Evolutionary conservation across 2,113 vertebrate species (phyloP).

Genomic region (Tetrao urogallus): DNA sequence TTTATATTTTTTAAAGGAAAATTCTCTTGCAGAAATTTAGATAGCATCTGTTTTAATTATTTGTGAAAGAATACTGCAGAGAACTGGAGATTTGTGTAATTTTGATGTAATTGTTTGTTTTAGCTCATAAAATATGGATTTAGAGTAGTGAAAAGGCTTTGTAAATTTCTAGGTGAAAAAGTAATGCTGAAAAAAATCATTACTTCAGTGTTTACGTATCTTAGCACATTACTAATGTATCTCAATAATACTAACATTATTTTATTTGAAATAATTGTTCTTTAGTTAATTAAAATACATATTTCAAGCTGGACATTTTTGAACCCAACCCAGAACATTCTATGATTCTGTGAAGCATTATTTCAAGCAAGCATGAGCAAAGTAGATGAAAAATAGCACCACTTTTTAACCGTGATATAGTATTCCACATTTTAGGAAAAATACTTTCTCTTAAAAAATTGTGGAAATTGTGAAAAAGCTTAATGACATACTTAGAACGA

Average conservation of each 20-base stretch:
- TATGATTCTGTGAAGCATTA: neutral
- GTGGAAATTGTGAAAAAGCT: neutral
- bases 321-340: neutral
- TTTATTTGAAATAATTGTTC: neutral
- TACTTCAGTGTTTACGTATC: neutral
- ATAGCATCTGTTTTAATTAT: neutral
- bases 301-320: neutral
- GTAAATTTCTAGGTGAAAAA: neutral
- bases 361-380: neutral
- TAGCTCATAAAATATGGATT: neutral
- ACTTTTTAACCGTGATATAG: neutral
- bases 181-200: rapidly evolving
- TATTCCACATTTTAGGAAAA: neutral
- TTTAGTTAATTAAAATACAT: neutral
- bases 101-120: neutral
- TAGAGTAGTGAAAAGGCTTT: neutral
- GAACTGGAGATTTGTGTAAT: neutral
- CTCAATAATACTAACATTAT: neutral
- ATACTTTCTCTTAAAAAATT: neutral
- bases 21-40: neutral
- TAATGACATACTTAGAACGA: neutral
- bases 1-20: neutral
- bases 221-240: neutral
- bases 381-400: neutral
- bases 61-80: neutral